Evolutionary conservation across 2,113 vertebrate species (phyloP).

Genomic region (Conger conger): DNA sequence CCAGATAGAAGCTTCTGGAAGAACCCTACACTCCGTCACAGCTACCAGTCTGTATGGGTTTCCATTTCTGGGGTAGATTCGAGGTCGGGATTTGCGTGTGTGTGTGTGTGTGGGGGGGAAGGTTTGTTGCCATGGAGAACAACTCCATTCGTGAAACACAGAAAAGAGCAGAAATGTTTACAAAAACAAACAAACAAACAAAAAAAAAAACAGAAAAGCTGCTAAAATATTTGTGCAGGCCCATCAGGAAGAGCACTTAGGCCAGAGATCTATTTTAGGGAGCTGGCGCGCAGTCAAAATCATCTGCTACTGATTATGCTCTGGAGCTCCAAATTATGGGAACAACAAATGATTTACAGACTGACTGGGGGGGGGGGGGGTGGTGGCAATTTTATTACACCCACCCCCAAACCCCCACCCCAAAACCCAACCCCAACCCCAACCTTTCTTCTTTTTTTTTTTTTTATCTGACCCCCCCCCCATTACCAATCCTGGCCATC

Average conservation of each 20-base stretch:
- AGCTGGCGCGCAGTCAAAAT: slow-evolving; percentile 66
- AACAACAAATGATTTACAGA: slow-evolving; percentile 17
- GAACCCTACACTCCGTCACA: background rate
- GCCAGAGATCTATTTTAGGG: slow-evolving; percentile 71
- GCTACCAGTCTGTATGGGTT: background rate
- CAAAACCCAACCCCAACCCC: background rate
- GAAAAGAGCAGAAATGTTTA: slow-evolving; percentile 2
- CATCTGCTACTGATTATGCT: slow-evolving; percentile 74
- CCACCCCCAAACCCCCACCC: too few relatives aligned
- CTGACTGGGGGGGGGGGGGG: background rate
- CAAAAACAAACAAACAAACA: slow-evolving; percentile 22
- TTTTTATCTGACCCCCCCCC: background rate
- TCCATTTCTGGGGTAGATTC: background rate
- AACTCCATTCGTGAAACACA: slow-evolving; percentile 8
- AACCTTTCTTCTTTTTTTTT: background rate
- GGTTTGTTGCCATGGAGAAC: background rate
- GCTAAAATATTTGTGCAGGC: slow-evolving; percentile 72
- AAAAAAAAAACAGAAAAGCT: slow-evolving; percentile 66
- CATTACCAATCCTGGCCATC: background rate
- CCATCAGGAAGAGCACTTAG: slow-evolving; percentile 61
- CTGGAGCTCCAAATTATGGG: slow-evolving; percentile 40
- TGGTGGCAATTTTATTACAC: slow-evolving; percentile 16
- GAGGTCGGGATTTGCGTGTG: background rate
- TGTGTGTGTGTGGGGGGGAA: background rate
- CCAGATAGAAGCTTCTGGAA: background rate